These are phyloP conservation scores for Megaustenia siamemsis DNA, from an alignment of 2,888 invertebrate species.

Conservation along the genomic window DNA sequence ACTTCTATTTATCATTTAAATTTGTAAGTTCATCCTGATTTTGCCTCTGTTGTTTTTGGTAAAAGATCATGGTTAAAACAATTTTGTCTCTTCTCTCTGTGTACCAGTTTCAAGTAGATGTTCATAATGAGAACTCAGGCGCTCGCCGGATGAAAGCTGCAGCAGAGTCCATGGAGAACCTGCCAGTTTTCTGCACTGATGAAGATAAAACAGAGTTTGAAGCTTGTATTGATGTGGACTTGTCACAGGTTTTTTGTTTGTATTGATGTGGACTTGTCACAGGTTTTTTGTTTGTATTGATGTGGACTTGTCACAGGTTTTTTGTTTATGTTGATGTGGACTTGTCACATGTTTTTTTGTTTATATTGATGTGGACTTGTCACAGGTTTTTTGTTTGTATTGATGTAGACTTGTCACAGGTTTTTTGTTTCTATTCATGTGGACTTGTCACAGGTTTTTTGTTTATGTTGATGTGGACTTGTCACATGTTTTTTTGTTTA, in stretches of 20 bases:
- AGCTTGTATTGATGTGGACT: conserved; percentile 74
- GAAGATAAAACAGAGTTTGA: conserved; percentile 76
- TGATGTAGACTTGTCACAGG: no score
- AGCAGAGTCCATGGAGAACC: conserved; percentile 66
- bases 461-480: no score
- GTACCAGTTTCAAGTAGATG: conserved; percentile 43
- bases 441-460: not conserved
- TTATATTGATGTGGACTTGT: no score
- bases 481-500: no score
- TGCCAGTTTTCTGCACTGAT: conserved; percentile 72
- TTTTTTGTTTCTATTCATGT: not conserved
- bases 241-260: conserved; percentile 58
- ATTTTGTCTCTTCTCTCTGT: no score
- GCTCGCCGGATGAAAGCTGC: conserved; percentile 57
- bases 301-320: no score
- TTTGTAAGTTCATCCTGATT: no score
- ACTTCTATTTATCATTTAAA: no score
- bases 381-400: not conserved
- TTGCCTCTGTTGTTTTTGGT: no score
- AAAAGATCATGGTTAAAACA: no score
- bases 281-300: not conserved
- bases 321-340: not conserved
- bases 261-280: no score
- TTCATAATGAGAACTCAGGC: conserved; percentile 64
- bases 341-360: no score